Base-by-base conservation (phyloP, 1,140 invertebrate species). In the Papilio dardanus region DNA sequence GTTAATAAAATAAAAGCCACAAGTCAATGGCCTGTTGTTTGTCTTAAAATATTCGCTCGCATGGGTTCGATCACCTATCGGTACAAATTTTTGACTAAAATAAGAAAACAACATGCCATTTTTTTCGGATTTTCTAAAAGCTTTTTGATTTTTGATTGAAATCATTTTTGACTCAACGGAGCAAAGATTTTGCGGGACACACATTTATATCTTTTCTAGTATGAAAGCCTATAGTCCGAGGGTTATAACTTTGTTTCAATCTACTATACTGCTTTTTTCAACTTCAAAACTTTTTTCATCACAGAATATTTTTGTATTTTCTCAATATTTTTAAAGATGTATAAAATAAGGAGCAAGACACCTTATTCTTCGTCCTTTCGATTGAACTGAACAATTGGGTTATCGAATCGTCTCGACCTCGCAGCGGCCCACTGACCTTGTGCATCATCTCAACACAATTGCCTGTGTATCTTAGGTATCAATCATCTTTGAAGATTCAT, bases 31-130 rank as follows among this genome's bases (percentile, higher is more conserved):
- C 4, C 46, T 50, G 3, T 21, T 50, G 46, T 50, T 50, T 50
- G 46, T 16, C n/a, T 50, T 50, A 50, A 50, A 50, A 50, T 50
- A 50, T 50, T 50, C 46, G n/a, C 46, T 7, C 19, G 7, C n/a
- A 50, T 19, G 46, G n/a, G 46, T 50, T 50, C 46, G 46, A 50
- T 50, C 46, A 50, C 46, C 46, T 19, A 19, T 50, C n/a, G 46
- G 6, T 50, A 16, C 46, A 19, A 50, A 50, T n/a, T 46, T n/a
- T 42, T 46, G 5, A 2, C 5, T n/a, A 16, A 46, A 46, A 46
- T 46, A 46, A 46, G 3, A 46, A 46, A 46, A 46, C 40, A 14
- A 46, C 5, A 46, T 46, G 42, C 42, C 42, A 46, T n/a, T 46
- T n/a, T n/a, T 46, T n/a, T n/a, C 42, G 42, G n/a, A 46, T n/a